Evolutionary conservation across 2,888 invertebrate species (phyloP).

Genomic region (Cenopis cana): DNA sequence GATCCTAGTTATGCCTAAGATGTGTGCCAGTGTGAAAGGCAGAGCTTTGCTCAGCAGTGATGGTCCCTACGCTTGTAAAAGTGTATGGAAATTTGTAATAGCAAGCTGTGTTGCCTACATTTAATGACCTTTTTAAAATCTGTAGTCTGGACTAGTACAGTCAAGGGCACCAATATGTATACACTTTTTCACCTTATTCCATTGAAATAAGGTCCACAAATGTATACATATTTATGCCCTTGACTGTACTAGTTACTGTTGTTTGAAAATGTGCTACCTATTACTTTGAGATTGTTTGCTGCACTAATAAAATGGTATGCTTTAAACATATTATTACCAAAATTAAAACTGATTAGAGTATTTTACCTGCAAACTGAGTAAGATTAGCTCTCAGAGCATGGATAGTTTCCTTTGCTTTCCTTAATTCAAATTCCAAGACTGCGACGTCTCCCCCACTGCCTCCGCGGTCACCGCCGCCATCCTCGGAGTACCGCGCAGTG

Average conservation of each 20-base stretch:
- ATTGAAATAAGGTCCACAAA: no score
- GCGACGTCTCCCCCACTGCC: constrained; percentile 92
- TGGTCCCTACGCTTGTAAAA: neutral
- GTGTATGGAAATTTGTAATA: neutral
- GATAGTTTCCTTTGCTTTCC: constrained; percentile 95
- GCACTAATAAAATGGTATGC: neutral
- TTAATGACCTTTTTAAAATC: no score
- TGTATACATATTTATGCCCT: no score
- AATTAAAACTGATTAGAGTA: constrained; percentile 19
- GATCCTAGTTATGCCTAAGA: neutral
- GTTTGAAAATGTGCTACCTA: no score
- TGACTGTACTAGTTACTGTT: no score
- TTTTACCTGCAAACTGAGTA: constrained; percentile 89
- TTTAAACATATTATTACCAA: neutral
- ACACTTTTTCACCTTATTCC: no score
- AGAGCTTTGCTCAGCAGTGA: neutral
- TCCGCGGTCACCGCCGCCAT: constrained; percentile 93
- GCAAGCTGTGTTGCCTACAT: neutral
- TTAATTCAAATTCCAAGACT: constrained; percentile 93
- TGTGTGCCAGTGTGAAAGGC: neutral
- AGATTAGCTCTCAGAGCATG: constrained; percentile 92
- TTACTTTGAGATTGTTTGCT: neutral
- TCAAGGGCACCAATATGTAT: no score
- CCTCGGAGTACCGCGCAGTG: constrained; percentile 94
- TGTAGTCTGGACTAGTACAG: no score